Evolutionary conservation across 1,140 invertebrate genomes (phyloP).

Genomic region (Euwallacea similis): DNA sequence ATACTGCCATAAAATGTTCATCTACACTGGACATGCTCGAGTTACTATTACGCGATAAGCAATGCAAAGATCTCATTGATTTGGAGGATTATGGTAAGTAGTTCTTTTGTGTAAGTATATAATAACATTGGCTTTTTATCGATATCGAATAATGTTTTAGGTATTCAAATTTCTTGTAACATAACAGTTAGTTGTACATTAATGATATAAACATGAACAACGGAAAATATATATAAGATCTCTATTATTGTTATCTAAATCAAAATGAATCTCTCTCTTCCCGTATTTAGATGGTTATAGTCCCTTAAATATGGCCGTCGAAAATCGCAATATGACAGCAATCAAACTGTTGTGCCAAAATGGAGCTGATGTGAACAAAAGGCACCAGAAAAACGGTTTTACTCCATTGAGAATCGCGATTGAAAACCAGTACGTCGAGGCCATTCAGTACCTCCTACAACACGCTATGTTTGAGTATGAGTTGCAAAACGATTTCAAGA

Average conservation of each 20-base stretch:
- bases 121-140: no score
- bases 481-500: slow-evolving; percentile 39
- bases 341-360: slow-evolving; percentile 56
- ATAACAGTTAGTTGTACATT: no score
- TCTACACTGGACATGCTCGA: slow-evolving; percentile 38
- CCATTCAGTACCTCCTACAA: slow-evolving; percentile 59
- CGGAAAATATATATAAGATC: not conserved
- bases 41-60: slow-evolving; percentile 21
- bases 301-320: slow-evolving; percentile 58
- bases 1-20: slow-evolving; percentile 56
- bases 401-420: slow-evolving; percentile 63
- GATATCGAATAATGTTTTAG: no score
- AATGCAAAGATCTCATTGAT: slow-evolving; percentile 41
- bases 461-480: slow-evolving; percentile 38
- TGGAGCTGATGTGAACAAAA: slow-evolving; percentile 57
- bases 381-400: slow-evolving; percentile 58
- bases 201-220: no score
- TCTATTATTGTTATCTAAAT: slow-evolving; percentile 8
- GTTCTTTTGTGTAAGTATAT: no score
- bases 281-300: slow-evolving; percentile 54
- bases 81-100: slow-evolving; percentile 51
- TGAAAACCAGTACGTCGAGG: slow-evolving; percentile 53
- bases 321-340: slow-evolving; percentile 56
- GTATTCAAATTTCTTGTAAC: no score
- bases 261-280: not conserved